These are phyloP conservation scores for Eudasyphora cyanicolor DNA, from an alignment of 2,888 invertebrate genomes.

Conservation along the genomic window DNA sequence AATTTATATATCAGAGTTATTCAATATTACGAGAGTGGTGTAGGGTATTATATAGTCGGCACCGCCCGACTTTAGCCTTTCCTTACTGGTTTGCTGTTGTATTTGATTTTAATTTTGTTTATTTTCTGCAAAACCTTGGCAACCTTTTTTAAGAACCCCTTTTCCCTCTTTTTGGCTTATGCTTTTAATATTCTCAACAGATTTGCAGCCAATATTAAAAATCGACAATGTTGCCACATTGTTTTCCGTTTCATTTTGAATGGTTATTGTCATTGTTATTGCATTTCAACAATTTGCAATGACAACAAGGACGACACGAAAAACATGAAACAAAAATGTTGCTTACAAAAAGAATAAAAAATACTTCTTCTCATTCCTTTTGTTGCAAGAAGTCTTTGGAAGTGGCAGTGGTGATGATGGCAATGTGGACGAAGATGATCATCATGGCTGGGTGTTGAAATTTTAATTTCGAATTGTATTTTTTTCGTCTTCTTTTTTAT, in stretches of 20 bases:
- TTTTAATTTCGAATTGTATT: constrained; percentile 68
- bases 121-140: no score
- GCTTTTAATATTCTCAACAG: not conserved
- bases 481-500: constrained; percentile 1
- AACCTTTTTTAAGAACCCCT: no score
- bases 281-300: constrained; percentile 39
- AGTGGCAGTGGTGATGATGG: not conserved
- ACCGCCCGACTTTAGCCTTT: no score
- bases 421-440: constrained; percentile 22
- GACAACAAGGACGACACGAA: not conserved
- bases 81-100: no score
- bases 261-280: constrained; percentile 52
- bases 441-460: constrained; percentile 64
- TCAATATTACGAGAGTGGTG: no score
- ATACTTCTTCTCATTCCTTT: no score
- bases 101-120: no score
- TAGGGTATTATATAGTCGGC: no score
- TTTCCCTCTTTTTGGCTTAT: no score
- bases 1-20: no score
- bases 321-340: constrained; percentile 3
- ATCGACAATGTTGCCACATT: constrained; percentile 46
- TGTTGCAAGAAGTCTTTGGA: not conserved
- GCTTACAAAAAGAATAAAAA: not conserved
- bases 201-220: constrained; percentile 41
- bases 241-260: constrained; percentile 49